Evolutionary conservation across 2,113 vertebrate genomes (phyloP).

Genomic region (Anarhynchus alexandrinus): DNA sequence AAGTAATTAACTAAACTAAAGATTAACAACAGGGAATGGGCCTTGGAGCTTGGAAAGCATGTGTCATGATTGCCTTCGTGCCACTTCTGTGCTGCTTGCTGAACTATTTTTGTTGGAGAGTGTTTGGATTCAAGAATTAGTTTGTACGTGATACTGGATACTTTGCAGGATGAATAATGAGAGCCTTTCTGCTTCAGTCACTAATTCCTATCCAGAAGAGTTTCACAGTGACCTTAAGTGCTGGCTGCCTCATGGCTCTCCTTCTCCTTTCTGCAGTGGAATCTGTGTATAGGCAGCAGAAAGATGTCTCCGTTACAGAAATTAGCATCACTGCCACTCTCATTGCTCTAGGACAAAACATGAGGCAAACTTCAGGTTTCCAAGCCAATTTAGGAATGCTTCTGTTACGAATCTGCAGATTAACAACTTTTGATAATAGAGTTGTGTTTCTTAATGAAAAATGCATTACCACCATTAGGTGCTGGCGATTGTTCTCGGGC

Average conservation of each 20-base stretch:
- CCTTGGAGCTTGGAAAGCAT: background rate
- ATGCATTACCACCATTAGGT: background rate
- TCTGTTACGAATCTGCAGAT: background rate
- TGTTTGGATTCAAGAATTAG: background rate
- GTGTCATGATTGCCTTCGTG: background rate
- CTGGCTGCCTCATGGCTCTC: background rate
- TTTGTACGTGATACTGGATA: background rate
- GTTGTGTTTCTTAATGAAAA: background rate
- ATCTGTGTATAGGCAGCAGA: background rate
- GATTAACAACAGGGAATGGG: background rate
- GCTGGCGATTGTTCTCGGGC: background rate
- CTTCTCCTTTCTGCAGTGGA: background rate
- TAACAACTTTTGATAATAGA: background rate
- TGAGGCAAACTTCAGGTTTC: background rate
- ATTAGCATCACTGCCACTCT: background rate
- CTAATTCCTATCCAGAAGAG: background rate
- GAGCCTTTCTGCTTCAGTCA: background rate
- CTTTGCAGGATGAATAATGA: background rate
- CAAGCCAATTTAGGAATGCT: background rate
- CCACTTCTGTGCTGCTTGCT: background rate
- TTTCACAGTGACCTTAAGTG: background rate
- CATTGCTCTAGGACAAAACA: background rate
- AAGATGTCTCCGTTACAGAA: background rate
- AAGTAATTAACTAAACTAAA: background rate
- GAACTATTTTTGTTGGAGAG: background rate